Evolutionary conservation across 1,140 invertebrate genomes (phyloP), one percentile per base, ranked within the genome.

Genomic region (Lethrus apterus): DNA sequence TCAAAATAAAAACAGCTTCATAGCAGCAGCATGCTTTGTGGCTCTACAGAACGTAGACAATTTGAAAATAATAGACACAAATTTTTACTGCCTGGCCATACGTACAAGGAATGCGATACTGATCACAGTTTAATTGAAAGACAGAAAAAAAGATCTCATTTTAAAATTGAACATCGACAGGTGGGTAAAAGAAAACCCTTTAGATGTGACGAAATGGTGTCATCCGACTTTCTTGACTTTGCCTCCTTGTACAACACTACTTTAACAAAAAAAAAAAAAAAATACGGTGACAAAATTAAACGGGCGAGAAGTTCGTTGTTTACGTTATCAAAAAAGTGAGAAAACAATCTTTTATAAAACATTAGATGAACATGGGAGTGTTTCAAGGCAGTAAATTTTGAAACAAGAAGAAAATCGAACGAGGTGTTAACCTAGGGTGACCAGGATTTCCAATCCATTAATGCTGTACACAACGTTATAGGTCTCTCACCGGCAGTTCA

Each of bases 251-350:
- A 35, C 29, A 23, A 20, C 8, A 44, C 8, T 3, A 32, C 24
- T 24, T 29, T 50, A 10, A 20, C 29, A 18, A 44, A 44, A 19
- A 8, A 50, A 50, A 38, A 23, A 18, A 24, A 17, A 50, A 7
- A 44, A 24, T 10, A 62, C 48, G n/a, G 36, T 11, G 21, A 49
- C 43, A 14, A 42, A 31, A 21, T 40, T 49, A 29, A 44, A 44
- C 13, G 44, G 48, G 48, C 17, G 32, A 29, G 14, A 44, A 44
- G 23, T 43, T 8, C 9, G 26, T 9, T 32, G 42, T 13, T 7
- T 44, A 17, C 42, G 42, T 17, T 44, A 44, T 31, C 26, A 1
- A 9, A 34, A 45, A 45, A 33, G 14, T 32, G 34, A 20, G 11
- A 14, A 34, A 34, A 17, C 7, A 13, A 9, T 45, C 34, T 35